A percentile compares a stretch with the other conserved stretches of the same genome.
phyloP scores from a whole-genome alignment of 2,797 vertebrate genomes.

The Sebastes miniatus region DNA sequence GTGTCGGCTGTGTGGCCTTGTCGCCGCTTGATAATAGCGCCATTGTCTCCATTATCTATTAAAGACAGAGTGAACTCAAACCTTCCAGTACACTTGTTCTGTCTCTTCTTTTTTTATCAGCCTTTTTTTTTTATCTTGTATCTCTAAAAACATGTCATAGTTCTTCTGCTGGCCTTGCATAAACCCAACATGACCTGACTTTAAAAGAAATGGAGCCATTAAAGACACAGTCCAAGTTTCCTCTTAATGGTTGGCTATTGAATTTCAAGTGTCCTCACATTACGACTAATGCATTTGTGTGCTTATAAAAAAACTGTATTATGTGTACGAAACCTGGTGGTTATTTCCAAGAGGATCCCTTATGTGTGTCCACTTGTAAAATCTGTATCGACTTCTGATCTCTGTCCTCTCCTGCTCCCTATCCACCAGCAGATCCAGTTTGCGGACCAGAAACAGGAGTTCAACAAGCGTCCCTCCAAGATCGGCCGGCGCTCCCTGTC shows the following conservation, averaged over 20 bases:
- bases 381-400: conserved; percentile 3
- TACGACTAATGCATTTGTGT: neutral
- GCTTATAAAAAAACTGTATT: neutral
- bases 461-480: conserved; percentile 97
- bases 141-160: neutral
- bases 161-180: neutral
- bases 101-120: neutral
- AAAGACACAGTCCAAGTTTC: neutral
- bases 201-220: neutral
- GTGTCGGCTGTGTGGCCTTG: conserved; percentile 24
- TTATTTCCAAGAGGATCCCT: neutral
- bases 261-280: neutral
- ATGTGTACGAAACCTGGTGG: neutral
- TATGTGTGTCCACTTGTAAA: neutral
- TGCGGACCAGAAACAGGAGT: conserved; percentile 98
- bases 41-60: conserved; percentile 52
- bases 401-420: neutral
- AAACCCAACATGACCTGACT: neutral
- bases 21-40: conserved; percentile 14
- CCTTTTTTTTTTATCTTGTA: neutral
- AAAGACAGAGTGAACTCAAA: conserved; percentile 31
- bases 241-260: neutral
- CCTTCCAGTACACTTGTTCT: neutral
- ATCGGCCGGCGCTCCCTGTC: conserved; percentile 96
- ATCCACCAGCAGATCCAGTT: conserved; percentile 91